Evolutionary conservation across 2,888 invertebrate genomes (phyloP), one percentile per base, ranked within the genome.

Genomic region (Drosophila paramelanica): DNA sequence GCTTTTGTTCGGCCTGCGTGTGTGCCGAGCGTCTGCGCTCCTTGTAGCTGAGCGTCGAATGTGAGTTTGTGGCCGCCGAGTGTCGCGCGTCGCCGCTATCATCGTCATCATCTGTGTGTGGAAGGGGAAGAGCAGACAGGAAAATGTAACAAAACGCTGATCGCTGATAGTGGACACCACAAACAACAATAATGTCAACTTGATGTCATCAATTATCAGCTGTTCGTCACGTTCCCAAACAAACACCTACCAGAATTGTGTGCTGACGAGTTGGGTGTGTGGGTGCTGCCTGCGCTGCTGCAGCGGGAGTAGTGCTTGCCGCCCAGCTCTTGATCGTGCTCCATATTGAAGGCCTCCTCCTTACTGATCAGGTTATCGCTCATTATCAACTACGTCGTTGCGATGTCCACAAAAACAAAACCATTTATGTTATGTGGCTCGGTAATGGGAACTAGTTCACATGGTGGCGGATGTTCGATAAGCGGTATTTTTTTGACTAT

Each of bases 1-100:
- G 94, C 91, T 98, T 98, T 92, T 99, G 98, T 92, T 99, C 99
- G 3, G 99, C 98, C 93, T 98, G 94, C 0, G 98, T 98, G 91
- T 98, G 98, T 5, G 98, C 98, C 92, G 98, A 98, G 71, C 98
- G 94, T 58, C 98, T 94, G 39, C 98, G 94, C 90, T 99, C 98
- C 91, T 98, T 98, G 92, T 98, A 98, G 90, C 96, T 97, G 65
- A 97, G 93, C 2, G 96, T 68, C 0, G 94, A 89, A 17, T 77
- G 70, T 0, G 94, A 83, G 11, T 87, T 85, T 23, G 74, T 55
- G 13, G 79, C 72, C 3, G 72, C 60, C 6, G 87, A 74, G 20
- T 84, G 82, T 36, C 89, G 79, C 79, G 93, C 94, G 84, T 94
- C 94, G 46, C 94, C 94, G 79, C 94, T 94, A 73, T 94, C 94